Base-by-base conservation (phyloP, 2,113 vertebrate species). In the Gnathonemus echidnorhynchus region DNA sequence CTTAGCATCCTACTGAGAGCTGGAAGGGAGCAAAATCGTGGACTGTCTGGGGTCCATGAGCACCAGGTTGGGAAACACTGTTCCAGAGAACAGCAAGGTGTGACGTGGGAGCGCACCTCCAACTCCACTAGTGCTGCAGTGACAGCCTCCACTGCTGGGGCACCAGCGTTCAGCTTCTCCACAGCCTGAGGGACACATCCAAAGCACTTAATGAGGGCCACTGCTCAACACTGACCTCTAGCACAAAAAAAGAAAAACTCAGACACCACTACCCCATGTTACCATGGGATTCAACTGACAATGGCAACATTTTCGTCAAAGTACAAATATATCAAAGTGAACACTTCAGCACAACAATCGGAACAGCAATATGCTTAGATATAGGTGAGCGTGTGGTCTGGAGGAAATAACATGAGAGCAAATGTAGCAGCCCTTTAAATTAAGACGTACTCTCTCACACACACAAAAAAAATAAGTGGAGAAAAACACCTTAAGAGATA, bases 111-210 rank as follows among this genome's bases (percentile, higher is more conserved):
- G 90, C 91, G 19, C 96, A 98, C 98, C 98, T 99, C 98, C 90
- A 99, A 96, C 95, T 99, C 98, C 94, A 99, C 96, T 92, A 99
- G 96, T 88, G 98, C 98, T 91, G 98, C 98, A 92, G 98, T 97
- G 90, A 99, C 98, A 74, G 98, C 98, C 92, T 99, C 98, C 92
- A 98, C 97, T 0, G 98, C 98, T 92, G 97, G 96, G 90, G 97
- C 98, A 58, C 98, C 98, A 90, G 98, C 96, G 94, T 97, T 98
- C 91, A 99, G 96, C 90, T 97, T 97, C 94, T 99, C 98, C 93
- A 99, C 98, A 89, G 98, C 98, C 98, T 99, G 93, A 89, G 10
- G 85, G 2, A 88, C 45, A 87, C 80, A 48, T 49, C 24, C 13
- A 13, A 50, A 89, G 27, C n/a, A 24, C 39, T 9, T 27, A 52